Evolutionary conservation across 2,797 vertebrate species (phyloP).

Genomic region (Acestrorhynchus altus): DNA sequence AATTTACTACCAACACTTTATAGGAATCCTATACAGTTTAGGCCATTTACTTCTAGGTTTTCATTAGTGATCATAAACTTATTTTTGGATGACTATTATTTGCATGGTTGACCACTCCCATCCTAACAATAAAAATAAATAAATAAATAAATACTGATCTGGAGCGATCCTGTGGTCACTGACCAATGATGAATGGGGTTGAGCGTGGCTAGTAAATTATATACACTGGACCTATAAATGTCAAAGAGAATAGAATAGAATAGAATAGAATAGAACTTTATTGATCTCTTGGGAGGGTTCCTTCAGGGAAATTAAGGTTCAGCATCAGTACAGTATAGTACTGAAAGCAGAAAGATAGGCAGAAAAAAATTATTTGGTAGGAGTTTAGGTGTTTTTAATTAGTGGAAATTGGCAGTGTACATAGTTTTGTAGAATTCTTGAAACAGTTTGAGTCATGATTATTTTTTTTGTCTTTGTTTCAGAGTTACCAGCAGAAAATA

Average conservation of each 20-base stretch:
- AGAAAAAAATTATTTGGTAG: too few species aligned
- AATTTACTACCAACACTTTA: too few species aligned
- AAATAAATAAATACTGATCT: neutral
- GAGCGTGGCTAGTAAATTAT: neutral
- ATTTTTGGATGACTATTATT: neutral
- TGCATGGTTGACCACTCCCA: neutral
- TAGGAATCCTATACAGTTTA: too few species aligned
- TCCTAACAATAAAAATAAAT: too few species aligned
- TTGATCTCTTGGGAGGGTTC: too few species aligned
- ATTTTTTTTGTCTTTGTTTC: neutral
- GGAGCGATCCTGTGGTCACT: neutral
- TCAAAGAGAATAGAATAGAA: too few species aligned
- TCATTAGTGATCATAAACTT: neutral
- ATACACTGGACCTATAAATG: neutral
- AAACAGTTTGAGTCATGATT: neutral
- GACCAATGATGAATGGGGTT: neutral
- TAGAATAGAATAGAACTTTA: too few species aligned
- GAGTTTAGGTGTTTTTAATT: too few species aligned
- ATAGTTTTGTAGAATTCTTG: neutral
- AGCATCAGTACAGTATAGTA: too few species aligned
- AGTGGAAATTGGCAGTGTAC: too few species aligned
- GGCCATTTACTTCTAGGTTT: neutral
- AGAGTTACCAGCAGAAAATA: slow-evolving; percentile 27
- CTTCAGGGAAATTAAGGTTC: too few species aligned
- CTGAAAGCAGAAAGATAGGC: too few species aligned